These are phyloP conservation scores for Oxystoma pomonae DNA, from an alignment of 2,888 invertebrate genomes.

Conservation along the genomic window DNA sequence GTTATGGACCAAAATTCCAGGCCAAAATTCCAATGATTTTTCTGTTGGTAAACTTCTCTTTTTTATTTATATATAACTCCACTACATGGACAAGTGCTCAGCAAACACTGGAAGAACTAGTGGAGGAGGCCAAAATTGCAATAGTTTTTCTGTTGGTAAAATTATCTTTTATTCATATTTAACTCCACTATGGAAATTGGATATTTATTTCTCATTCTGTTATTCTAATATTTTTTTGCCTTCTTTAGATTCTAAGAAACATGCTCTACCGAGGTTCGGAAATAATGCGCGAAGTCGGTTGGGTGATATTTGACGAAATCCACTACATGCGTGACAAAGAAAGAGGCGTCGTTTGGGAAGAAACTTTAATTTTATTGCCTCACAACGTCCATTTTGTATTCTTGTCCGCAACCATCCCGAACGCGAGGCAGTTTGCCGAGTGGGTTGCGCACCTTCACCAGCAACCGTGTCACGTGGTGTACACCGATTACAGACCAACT, in stretches of 20 bases:
- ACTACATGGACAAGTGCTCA: too few species aligned
- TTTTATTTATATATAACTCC: too few species aligned
- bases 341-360: slow-evolving; percentile 99
- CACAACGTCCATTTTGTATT: slow-evolving; percentile 99
- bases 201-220: too few species aligned
- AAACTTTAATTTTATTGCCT: slow-evolving; percentile 93
- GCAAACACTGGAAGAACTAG: too few species aligned
- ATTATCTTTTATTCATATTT: too few species aligned
- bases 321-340: slow-evolving; percentile 99
- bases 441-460: slow-evolving; percentile 94
- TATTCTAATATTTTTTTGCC: too few species aligned
- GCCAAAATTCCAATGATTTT: too few species aligned
- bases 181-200: too few species aligned
- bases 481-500: slow-evolving; percentile 96
- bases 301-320: slow-evolving; percentile 99
- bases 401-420: slow-evolving; percentile 98
- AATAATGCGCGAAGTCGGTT: slow-evolving; percentile 98
- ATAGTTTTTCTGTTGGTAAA: too few species aligned
- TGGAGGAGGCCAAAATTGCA: too few species aligned
- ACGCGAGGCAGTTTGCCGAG: slow-evolving; percentile 93
- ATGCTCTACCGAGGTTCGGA: slow-evolving; percentile 99
- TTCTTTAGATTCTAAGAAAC: slow-evolving; percentile 84
- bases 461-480: slow-evolving; percentile 98
- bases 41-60: too few species aligned
- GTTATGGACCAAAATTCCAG: too few species aligned